A percentile compares a stretch with the other conserved stretches of the same genome.
These are phyloP conservation scores for Rattus rattus DNA, from an alignment of 2,113 vertebrate genomes.

Conservation along the genomic window DNA sequence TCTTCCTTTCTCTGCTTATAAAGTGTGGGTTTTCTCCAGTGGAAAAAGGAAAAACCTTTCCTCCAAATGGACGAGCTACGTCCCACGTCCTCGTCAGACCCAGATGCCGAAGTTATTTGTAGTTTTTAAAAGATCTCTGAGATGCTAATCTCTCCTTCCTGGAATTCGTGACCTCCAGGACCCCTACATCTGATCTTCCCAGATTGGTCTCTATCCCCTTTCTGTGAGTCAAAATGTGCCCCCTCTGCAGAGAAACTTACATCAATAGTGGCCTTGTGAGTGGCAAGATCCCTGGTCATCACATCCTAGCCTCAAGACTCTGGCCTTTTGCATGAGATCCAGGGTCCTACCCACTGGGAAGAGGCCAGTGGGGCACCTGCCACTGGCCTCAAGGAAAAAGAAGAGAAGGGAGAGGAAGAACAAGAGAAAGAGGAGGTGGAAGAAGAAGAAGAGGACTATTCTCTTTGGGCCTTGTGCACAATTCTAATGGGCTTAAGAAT, in stretches of 20 bases:
- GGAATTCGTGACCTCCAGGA: not conserved
- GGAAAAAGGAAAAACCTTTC: not conserved
- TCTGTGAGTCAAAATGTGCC: not conserved
- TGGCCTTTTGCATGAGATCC: not conserved
- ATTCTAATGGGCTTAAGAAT: not conserved
- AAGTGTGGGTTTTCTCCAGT: not conserved
- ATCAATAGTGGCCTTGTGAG: not conserved
- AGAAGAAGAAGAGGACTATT: not conserved
- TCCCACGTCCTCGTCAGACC: not conserved
- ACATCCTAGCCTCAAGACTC: not conserved
- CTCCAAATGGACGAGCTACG: not conserved
- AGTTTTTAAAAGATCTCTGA: not conserved
- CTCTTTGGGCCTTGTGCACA: not conserved
- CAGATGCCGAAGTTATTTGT: not conserved
- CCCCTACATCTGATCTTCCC: not conserved
- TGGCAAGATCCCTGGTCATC: rapidly evolving
- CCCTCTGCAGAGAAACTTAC: not conserved
- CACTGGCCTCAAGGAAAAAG: not conserved
- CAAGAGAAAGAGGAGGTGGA: no score
- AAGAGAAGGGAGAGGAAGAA: no score
- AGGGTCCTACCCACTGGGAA: not conserved
- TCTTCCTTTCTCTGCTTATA: not conserved
- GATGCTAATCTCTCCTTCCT: not conserved
- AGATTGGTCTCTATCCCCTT: not conserved
- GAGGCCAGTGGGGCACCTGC: not conserved